Conservation (phyloP, 2,113 vertebrate genomes). For the Mesembrinibis cayennensis region DNA sequence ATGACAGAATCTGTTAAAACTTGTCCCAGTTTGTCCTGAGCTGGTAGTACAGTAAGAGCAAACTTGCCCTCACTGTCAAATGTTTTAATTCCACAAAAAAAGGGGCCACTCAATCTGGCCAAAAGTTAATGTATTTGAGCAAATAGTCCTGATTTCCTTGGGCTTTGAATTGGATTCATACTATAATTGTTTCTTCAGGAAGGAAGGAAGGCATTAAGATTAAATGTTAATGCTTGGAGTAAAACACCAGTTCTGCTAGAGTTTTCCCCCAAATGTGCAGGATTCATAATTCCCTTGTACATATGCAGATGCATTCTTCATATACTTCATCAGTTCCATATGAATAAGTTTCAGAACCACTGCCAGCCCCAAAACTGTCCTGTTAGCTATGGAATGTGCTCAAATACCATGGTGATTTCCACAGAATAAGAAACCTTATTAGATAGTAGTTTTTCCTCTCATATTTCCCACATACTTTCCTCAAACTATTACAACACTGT, state of each 20-base stretch:
- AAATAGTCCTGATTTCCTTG: neutral
- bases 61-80: neutral
- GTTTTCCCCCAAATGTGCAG: neutral
- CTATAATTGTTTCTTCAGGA: neutral
- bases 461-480: neutral
- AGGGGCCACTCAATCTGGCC: neutral
- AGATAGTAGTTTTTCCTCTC: neutral
- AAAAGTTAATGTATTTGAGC: neutral
- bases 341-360: neutral
- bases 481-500: neutral
- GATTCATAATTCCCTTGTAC: neutral
- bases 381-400: neutral
- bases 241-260: neutral
- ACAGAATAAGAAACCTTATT: neutral
- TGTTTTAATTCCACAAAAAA: neutral
- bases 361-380: neutral
- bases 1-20: neutral
- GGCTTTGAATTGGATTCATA: neutral
- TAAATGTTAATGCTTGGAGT: neutral
- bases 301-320: neutral
- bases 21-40: neutral
- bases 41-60: neutral
- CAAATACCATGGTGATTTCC: neutral
- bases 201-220: neutral
- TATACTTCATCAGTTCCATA: neutral